Percentiles rank a stretch among this genome's conserved stretches.
Evolutionary conservation across 2,113 vertebrate species (phyloP).

Genomic region (Stegastes partitus): DNA sequence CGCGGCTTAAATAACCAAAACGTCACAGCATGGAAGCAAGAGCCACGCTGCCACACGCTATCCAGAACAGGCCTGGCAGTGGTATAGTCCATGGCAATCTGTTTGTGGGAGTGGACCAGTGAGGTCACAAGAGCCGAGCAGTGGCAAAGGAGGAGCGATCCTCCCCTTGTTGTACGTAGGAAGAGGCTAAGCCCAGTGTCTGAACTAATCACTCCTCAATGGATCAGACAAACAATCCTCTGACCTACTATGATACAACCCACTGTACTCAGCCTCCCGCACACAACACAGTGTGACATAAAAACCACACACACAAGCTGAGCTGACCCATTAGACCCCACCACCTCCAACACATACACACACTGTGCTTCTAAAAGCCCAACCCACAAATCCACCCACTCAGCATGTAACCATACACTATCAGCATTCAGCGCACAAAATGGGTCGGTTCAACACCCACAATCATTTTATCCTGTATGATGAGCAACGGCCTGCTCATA

Average conservation of each 20-base stretch:
- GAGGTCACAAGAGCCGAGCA: constrained; percentile 37
- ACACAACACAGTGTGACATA: constrained; percentile 17
- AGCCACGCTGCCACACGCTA: constrained; percentile 27
- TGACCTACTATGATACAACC: constrained; percentile 75
- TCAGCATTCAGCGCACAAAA: constrained; percentile 38
- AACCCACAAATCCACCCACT: constrained; percentile 44
- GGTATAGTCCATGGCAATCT: constrained; percentile 37
- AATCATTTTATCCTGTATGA: constrained; percentile 28
- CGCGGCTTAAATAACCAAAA: constrained; percentile 18
- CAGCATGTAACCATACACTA: constrained; percentile 21
- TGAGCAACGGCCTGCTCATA: neutral
- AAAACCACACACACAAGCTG: constrained; percentile 34
- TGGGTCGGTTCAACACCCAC: constrained; percentile 26
- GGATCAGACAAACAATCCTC: constrained; percentile 80
- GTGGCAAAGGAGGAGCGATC: constrained; percentile 53
- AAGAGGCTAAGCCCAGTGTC: constrained; percentile 66
- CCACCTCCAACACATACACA: neutral
- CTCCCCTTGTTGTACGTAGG: constrained; percentile 51
- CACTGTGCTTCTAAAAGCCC: constrained; percentile 33
- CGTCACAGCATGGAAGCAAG: neutral
- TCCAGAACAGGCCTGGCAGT: constrained; percentile 21
- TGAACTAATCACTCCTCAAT: constrained; percentile 74
- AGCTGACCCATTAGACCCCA: constrained; percentile 45
- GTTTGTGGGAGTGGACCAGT: constrained; percentile 42
- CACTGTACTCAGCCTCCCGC: constrained; percentile 43